Base-by-base conservation (phyloP, 1,140 invertebrate species). In the Anastatus disparis region DNA sequence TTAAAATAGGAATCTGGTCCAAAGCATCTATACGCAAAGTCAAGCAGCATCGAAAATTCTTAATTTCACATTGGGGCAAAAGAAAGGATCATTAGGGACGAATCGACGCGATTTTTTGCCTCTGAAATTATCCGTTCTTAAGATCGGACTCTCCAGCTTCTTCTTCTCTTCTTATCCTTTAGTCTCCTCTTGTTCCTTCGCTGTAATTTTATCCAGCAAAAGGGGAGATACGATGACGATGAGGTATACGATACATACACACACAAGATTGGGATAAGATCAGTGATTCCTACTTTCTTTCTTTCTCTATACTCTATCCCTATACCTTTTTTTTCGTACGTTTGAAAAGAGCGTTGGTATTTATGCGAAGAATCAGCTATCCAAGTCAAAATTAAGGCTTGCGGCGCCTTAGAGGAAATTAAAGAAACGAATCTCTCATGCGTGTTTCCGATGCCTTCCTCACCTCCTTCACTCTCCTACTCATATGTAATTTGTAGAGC, bases 31-130 rank as follows among this genome's bases (percentile, higher is more conserved):
- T 29, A 44, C 40, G 40, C 22, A 44, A 56, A 61, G 40, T 61
- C 58, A 61, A 38, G 40, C 24, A 13, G 58, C 22, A 61, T 10
- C 31, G 4, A 40, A 67, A 58, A 68, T 68, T 68, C 56, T 69
- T 20, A 52, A 61, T 69, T 69, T 61, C 48, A 61, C 66, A 35
- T n/a, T 6, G 31, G 46, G 1, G 26, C 24, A n/a, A 20, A 35
- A n/a, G n/a, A n/a, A n/a, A 4, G 55, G 46, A 69, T 61, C 66
- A 69, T 69, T 62, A 69, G 56, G 22, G 46, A 20, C 52, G 56
- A 58, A 69, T 69, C 56, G 46, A 69, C 56, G 66, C 31, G 46
- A 44, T 61, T n/a, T 69, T 69, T 69, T 61, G 46, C 20, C 46
- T n/a, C n/a, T 44, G 66, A 69, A 61, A 69, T 69, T 69, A 69